Percentiles rank a stretch among this genome's conserved stretches.
phyloP scores from a whole-genome alignment of 2,888 invertebrate species.

The Drosophila rubida region DNA sequence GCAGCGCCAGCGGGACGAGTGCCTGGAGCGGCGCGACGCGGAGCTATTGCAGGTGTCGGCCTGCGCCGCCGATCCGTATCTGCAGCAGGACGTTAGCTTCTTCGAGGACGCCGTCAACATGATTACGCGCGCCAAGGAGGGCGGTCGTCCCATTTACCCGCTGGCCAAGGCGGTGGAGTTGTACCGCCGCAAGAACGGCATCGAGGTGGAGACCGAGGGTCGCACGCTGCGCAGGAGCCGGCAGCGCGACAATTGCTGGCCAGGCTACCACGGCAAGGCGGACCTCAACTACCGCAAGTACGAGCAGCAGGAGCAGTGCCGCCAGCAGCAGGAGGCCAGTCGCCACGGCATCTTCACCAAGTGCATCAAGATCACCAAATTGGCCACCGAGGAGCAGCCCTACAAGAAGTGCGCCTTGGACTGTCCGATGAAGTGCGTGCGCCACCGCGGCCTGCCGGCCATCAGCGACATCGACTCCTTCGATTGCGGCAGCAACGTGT shows the following conservation, averaged over 20 bases:
- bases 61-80: conserved; percentile 7
- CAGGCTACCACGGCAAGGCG: conserved; percentile 17
- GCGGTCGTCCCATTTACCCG: conserved; percentile 8
- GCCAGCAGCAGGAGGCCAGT: background rate
- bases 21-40: background rate
- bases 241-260: conserved; percentile 21
- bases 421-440: conserved; percentile 30
- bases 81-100: conserved; percentile 12
- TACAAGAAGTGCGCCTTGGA: conserved; percentile 29
- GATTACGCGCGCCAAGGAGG: background rate
- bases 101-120: conserved; percentile 1
- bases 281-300: conserved; percentile 7
- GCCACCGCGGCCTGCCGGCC: conserved; percentile 22
- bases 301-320: conserved; percentile 9
- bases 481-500: background rate
- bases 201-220: conserved; percentile 56
- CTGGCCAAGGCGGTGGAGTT: conserved; percentile 15
- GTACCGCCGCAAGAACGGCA: background rate
- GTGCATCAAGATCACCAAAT: conserved; percentile 47
- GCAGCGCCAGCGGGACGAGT: conserved; percentile 12
- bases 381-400: conserved; percentile 45
- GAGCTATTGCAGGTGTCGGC: background rate
- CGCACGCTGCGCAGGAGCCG: conserved; percentile 7
- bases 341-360: conserved; percentile 41
- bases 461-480: conserved; percentile 3